Evolutionary conservation across 2,888 invertebrate species (phyloP), one percentile per base, ranked within the genome.

Genomic region (Lordiphosa fenestrarum): DNA sequence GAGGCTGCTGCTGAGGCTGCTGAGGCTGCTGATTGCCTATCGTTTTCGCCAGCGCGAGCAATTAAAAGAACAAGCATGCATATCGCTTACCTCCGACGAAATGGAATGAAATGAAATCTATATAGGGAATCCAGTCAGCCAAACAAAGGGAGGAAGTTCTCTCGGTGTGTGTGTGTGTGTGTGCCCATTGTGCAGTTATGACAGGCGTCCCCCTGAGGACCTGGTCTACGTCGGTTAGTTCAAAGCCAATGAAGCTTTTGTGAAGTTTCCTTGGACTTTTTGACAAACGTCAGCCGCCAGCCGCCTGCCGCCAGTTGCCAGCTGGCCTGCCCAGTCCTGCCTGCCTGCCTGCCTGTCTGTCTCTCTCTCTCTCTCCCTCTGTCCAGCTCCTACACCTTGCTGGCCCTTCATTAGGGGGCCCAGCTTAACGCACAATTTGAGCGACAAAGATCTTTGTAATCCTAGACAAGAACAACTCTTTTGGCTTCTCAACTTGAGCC

Each of bases 1-100:
- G 25, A 6, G 21, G 2, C 30, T 41, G 50, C 13, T 55, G 19
- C 50, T 15, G 50, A 44, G 53, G 38, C 37, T 38, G 36, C 30
- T 52, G 41, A 21, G 36, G 39, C 48, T 52, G 57, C 59, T 68
- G 85, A 78, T 78, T 84, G 73, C 84, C 85, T 78, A 84, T 84
- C 85, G 81, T 76, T 85, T 67, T 62, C 77, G 64, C 46, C 49
- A 40, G 50, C 51, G 58, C 56, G 61, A 81, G 80, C 85, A 86
- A 86, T 85, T 85, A 84, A 84, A 86, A 86, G 84, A 82, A 84
- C 84, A 84, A 86, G 86, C 78, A 68, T 59, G 59, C 72, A 66
- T 81, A 86, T 85, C 81, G 86, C 66, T 84, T 84, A 85, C 85
- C 80, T 37, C 36, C 38, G 30, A 56, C 37, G 42, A 52, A 52